These are phyloP conservation scores for Cyclura pinguis DNA, from an alignment of 2,797 vertebrate genomes.

Conservation along the genomic window DNA sequence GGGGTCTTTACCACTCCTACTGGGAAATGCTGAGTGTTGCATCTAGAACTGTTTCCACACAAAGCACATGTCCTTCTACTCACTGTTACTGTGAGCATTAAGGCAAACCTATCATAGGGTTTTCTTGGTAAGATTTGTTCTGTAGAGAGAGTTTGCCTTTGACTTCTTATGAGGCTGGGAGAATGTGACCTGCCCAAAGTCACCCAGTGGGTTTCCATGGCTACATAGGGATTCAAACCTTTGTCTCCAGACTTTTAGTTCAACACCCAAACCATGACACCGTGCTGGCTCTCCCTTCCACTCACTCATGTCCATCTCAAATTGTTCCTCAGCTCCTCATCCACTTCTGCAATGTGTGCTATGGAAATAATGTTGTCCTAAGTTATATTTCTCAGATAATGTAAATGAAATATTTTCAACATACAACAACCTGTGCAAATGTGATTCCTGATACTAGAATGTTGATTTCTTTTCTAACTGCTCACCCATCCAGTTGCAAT, in stretches of 20 bases:
- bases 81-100: too few relatives aligned
- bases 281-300: background rate
- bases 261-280: too few relatives aligned
- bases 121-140: too few relatives aligned
- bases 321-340: background rate
- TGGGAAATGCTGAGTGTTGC: background rate
- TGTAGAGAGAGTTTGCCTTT: too few relatives aligned
- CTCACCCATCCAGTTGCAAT: slow-evolving; percentile 34
- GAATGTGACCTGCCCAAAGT: too few relatives aligned
- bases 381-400: background rate
- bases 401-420: background rate
- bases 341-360: background rate
- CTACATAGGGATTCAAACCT: too few relatives aligned
- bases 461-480: slow-evolving; percentile 24
- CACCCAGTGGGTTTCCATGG: too few relatives aligned
- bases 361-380: background rate
- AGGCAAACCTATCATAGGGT: too few relatives aligned
- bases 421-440: background rate
- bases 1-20: background rate
- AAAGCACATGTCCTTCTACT: background rate
- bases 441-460: fast-evolving
- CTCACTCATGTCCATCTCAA: too few relatives aligned
- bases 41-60: background rate
- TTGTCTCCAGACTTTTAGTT: too few relatives aligned
- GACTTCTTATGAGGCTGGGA: too few relatives aligned